Evolutionary conservation across 2,113 vertebrate genomes (phyloP).

Genomic region (Tachysurus fulvidraco): DNA sequence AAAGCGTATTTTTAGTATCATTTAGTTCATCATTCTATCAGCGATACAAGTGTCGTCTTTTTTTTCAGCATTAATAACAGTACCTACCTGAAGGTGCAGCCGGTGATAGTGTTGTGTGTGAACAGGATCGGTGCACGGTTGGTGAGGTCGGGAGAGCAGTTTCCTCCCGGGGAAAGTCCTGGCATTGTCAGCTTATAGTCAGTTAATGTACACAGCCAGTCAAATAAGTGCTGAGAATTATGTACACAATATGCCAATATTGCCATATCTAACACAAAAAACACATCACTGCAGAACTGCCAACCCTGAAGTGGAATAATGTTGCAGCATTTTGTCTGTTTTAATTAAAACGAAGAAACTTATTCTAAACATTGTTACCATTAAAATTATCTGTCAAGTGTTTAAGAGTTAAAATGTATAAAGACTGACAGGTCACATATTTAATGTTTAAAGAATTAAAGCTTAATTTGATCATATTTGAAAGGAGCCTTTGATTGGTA

Average conservation of each 20-base stretch:
- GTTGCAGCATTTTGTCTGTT: neutral
- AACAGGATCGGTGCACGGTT: conserved; percentile 62
- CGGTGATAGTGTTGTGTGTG: conserved; percentile 65
- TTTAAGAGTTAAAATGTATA: neutral
- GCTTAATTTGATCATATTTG: neutral
- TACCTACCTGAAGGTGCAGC: conserved; percentile 71
- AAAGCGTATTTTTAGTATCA: neutral
- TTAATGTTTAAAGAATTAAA: neutral
- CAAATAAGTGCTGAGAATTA: neutral
- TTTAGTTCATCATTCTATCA: neutral
- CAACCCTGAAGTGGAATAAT: neutral
- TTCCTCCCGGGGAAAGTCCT: conserved; percentile 56
- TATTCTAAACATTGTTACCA: neutral
- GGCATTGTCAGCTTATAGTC: conserved; percentile 62
- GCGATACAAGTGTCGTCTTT: too few relatives aligned
- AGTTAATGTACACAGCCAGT: conserved; percentile 58
- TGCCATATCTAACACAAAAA: neutral
- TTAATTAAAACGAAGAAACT: neutral
- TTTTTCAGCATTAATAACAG: neutral
- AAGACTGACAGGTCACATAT: neutral
- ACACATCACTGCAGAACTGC: neutral
- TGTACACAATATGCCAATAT: too few relatives aligned
- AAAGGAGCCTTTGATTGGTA: too few relatives aligned
- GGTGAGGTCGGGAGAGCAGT: conserved; percentile 59
- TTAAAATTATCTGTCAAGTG: neutral